These are phyloP conservation scores for Imbricaverruca yamaguchii DNA, from an alignment of 2,888 invertebrate species.

Conservation along the genomic window DNA sequence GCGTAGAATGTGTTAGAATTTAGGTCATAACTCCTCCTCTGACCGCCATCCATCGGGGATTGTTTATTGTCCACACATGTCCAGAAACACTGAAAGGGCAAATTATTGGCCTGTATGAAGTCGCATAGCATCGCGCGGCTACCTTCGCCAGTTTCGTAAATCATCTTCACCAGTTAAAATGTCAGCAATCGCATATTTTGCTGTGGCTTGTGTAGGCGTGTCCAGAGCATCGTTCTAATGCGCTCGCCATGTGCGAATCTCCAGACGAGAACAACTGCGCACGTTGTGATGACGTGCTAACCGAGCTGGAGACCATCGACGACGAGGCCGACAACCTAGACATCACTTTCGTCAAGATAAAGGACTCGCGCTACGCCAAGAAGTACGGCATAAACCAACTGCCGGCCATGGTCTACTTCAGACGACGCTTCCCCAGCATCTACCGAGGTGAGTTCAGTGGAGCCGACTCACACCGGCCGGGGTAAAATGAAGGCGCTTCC, in stretches of 20 bases:
- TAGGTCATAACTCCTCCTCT: too few relatives aligned
- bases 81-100: too few relatives aligned
- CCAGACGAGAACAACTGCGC: constrained; percentile 51
- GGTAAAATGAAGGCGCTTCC: constrained; percentile 46
- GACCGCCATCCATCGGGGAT: too few relatives aligned
- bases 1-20: too few relatives aligned
- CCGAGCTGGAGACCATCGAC: constrained; percentile 85
- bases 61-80: too few relatives aligned
- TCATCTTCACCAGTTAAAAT: too few relatives aligned
- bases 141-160: too few relatives aligned
- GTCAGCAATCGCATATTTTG: too few relatives aligned
- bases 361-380: constrained; percentile 78
- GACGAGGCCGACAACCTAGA: constrained; percentile 90
- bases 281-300: constrained; percentile 72
- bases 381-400: constrained; percentile 90
- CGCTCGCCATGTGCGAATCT: not conserved
- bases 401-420: constrained; percentile 84
- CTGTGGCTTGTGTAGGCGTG: too few relatives aligned
- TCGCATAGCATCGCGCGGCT: too few relatives aligned
- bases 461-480: not conserved
- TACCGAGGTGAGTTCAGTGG: constrained; percentile 60
- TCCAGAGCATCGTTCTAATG: too few relatives aligned
- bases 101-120: too few relatives aligned
- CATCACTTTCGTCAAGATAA: constrained; percentile 90
- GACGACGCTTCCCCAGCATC: constrained; percentile 85